These are phyloP conservation scores for Ptiloglossa arizonensis DNA, from an alignment of 1,140 invertebrate species.

Conservation along the genomic window DNA sequence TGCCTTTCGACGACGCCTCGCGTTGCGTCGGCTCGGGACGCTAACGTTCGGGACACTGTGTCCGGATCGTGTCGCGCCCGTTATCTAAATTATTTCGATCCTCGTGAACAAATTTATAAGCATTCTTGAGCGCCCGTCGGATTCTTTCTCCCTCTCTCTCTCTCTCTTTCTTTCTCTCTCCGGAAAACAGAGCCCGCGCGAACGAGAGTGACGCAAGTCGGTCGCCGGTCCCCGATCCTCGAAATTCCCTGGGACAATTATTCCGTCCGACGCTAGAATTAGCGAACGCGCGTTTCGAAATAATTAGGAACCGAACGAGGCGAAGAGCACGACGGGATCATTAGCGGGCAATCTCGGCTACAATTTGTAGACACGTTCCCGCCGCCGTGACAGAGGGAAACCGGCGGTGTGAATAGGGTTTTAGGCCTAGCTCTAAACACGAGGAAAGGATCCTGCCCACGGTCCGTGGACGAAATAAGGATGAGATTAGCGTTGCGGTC, in stretches of 20 bases:
- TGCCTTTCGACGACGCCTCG: neutral
- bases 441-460: constrained; percentile 38
- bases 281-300: neutral
- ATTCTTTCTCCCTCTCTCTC: no score
- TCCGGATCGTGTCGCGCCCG: neutral
- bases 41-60: neutral
- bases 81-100: constrained; percentile 3
- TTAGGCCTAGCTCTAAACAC: constrained; percentile 17
- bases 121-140: neutral
- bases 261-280: no score
- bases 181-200: neutral
- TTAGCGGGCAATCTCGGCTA: neutral
- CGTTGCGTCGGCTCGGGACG: neutral
- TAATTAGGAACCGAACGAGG: neutral
- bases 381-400: neutral
- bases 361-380: constrained; percentile 8
- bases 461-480: constrained; percentile 47
- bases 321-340: neutral
- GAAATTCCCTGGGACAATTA: no score
- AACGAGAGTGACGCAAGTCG: neutral
- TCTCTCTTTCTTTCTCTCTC: no score
- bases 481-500: constrained; percentile 59
- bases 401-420: constrained; percentile 28
- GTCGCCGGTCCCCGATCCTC: no score
- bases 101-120: neutral